Evolutionary conservation across 2,797 vertebrate species (phyloP).

Genomic region (Cossypha caffra): DNA sequence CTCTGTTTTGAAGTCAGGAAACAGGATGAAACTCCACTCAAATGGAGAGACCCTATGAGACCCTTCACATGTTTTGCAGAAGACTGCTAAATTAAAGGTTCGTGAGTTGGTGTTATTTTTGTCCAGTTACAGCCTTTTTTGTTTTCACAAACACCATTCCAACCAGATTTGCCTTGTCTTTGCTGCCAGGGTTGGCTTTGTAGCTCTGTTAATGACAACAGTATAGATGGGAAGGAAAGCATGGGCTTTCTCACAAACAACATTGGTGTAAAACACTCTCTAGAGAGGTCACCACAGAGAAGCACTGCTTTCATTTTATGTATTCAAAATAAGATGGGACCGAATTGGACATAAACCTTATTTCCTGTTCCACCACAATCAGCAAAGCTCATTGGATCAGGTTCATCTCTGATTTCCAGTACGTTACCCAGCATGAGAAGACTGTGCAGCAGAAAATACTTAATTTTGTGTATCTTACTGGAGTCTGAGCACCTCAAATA

Average conservation of each 20-base stretch:
- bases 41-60: not conserved
- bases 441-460: not conserved
- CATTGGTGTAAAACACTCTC: not conserved
- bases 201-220: not conserved
- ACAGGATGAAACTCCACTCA: not conserved
- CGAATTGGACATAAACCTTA: not conserved
- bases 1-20: not conserved
- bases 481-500: not conserved
- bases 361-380: not conserved
- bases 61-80: not conserved
- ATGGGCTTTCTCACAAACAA: not conserved
- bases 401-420: conserved; percentile 11
- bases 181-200: not conserved
- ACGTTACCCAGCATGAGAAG: not conserved
- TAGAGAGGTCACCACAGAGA: not conserved
- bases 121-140: not conserved
- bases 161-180: not conserved
- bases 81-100: not conserved
- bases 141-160: not conserved
- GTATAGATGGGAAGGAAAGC: not conserved
- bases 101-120: not conserved
- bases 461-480: not conserved
- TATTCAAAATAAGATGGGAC: not conserved
- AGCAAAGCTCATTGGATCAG: not conserved
- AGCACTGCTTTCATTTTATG: not conserved